These are phyloP conservation scores for Deilephila elpenor DNA, from an alignment of 2,888 invertebrate species.

Conservation along the genomic window DNA sequence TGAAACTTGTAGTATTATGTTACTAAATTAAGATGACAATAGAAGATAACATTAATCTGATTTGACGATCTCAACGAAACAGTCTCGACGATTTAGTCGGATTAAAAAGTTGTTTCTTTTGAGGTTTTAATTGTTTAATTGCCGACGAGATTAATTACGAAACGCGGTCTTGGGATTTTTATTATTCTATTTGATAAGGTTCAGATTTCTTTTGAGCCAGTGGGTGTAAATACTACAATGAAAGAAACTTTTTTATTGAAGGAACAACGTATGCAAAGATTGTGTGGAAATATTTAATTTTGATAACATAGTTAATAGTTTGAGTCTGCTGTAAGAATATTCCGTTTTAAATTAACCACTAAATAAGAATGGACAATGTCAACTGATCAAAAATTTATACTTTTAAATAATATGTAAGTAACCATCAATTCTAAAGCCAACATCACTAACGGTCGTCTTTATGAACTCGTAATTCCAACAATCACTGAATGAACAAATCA, in stretches of 20 bases:
- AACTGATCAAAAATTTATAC: neutral
- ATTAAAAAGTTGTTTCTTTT: conserved; percentile 8
- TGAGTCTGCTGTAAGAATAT: no score
- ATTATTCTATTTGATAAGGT: neutral
- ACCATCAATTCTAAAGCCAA: neutral
- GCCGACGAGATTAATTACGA: conserved; percentile 7
- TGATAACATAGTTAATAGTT: no score
- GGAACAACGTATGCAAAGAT: no score
- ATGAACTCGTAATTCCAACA: conserved; percentile 1
- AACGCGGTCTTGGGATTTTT: neutral
- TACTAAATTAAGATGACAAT: conserved; percentile 29
- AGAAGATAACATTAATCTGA: conserved; percentile 24
- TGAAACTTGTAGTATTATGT: conserved; percentile 23
- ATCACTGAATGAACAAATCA: conserved; percentile 24
- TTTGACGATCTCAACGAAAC: conserved; percentile 1
- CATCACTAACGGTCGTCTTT: neutral
- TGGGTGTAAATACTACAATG: no score
- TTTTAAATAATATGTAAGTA: neutral
- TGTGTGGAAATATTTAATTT: no score
- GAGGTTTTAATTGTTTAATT: conserved; percentile 24
- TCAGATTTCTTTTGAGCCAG: neutral
- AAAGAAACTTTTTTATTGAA: no score
- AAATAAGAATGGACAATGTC: neutral
- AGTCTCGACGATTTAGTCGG: neutral
- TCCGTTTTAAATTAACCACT: neutral